Conservation (phyloP, 2,113 vertebrate species). For the Percina caprodes region DNA sequence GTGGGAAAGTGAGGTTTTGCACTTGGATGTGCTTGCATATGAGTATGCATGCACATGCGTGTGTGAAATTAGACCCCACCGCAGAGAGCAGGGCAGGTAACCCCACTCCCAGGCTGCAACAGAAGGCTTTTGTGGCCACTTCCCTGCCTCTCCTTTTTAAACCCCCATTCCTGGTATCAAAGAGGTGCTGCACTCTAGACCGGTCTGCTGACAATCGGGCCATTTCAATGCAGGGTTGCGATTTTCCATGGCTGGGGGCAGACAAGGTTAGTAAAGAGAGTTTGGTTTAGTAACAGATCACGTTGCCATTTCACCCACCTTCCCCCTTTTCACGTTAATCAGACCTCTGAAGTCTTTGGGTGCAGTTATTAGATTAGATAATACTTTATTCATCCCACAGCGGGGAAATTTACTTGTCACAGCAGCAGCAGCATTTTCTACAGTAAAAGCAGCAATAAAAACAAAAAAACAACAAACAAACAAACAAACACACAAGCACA, state of each 20-base stretch:
- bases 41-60: conserved; percentile 53
- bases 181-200: conserved; percentile 62
- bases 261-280: conserved; percentile 46
- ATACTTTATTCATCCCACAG: too few species aligned
- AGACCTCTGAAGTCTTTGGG: conserved; percentile 32
- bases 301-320: conserved; percentile 34
- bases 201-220: conserved; percentile 71
- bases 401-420: too few species aligned
- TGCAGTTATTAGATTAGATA: too few species aligned
- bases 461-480: too few species aligned
- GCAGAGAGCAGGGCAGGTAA: conserved; percentile 75
- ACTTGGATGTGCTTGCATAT: conserved; percentile 44
- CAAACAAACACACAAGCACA: too few species aligned
- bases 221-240: conserved; percentile 55
- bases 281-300: conserved; percentile 59
- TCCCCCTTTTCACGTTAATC: conserved; percentile 57
- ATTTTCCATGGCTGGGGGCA: conserved; percentile 58
- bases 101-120: conserved; percentile 71
- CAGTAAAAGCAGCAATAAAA: too few species aligned
- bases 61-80: conserved; percentile 76
- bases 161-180: conserved; percentile 58
- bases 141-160: conserved; percentile 50
- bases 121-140: conserved; percentile 81
- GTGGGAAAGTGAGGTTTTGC: conserved; percentile 25
- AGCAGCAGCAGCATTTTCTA: too few species aligned